Conservation (phyloP, 2,113 vertebrate species). For the Lampris incognitus region DNA sequence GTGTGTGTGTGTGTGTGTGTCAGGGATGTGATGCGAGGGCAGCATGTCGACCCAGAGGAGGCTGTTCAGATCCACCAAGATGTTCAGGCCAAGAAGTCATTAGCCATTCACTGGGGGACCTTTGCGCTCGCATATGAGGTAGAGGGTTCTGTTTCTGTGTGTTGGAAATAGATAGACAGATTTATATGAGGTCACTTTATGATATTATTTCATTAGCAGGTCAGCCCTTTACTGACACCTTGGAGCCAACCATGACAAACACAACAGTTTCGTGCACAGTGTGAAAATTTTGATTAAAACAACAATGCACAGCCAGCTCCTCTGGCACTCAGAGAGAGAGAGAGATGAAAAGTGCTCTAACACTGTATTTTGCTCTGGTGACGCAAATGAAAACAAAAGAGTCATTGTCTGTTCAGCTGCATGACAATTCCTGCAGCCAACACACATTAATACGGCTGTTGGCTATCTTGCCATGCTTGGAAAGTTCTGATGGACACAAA, state of each 20-base stretch:
- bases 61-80: slow-evolving; percentile 94
- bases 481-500: not conserved
- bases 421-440: slow-evolving; percentile 14
- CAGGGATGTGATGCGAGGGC: slow-evolving; percentile 94
- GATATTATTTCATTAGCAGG: too few species aligned
- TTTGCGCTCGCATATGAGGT: slow-evolving; percentile 96
- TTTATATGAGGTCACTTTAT: too few species aligned
- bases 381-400: slow-evolving; percentile 25
- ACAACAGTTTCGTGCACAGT: too few species aligned
- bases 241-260: too few species aligned
- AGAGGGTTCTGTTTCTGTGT: slow-evolving; percentile 19
- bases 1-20: slow-evolving; percentile 40
- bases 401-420: slow-evolving; percentile 36
- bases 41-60: slow-evolving; percentile 95
- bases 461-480: not conserved
- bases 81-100: slow-evolving; percentile 89
- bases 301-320: too few species aligned
- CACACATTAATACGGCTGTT: slow-evolving; percentile 13
- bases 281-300: too few species aligned
- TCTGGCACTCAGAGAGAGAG: not conserved
- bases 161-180: too few species aligned
- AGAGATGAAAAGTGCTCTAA: slow-evolving; percentile 13
- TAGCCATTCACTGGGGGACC: slow-evolving; percentile 97
- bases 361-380: slow-evolving; percentile 17
- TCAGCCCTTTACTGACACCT: too few species aligned